Evolutionary conservation across 2,797 vertebrate genomes (phyloP).

Genomic region (Clamator glandarius): DNA sequence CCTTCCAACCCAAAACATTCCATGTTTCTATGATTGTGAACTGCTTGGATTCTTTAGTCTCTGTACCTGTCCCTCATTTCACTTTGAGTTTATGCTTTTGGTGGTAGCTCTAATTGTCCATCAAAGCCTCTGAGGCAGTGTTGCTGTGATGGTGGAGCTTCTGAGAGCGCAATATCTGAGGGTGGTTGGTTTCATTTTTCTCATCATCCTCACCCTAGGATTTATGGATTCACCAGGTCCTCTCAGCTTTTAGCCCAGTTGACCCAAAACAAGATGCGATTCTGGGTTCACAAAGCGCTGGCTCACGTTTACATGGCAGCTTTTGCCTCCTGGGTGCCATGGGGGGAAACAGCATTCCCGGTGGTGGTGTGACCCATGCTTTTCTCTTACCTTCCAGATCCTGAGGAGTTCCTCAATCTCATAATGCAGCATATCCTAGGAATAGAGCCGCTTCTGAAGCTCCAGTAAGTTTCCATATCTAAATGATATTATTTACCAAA

Average conservation of each 20-base stretch:
- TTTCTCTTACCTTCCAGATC: constrained; percentile 77
- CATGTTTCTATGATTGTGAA: too few species aligned
- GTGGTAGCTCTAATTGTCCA: too few species aligned
- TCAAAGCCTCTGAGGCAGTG: neutral
- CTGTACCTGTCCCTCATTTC: too few species aligned
- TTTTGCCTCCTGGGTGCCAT: neutral
- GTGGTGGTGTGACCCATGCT: neutral
- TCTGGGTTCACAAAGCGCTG: rapidly evolving
- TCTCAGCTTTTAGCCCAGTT: neutral
- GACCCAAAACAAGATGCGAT: neutral
- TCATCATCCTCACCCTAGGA: neutral
- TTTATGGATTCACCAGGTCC: neutral
- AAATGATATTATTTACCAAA: neutral
- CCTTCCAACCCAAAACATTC: too few species aligned
- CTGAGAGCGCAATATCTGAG: neutral
- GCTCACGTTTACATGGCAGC: neutral
- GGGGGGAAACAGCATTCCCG: neutral
- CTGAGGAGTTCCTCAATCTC: constrained; percentile 91
- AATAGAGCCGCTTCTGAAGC: constrained; percentile 87
- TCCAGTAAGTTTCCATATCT: constrained; percentile 71
- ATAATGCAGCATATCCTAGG: constrained; percentile 89
- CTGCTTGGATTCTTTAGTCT: too few species aligned
- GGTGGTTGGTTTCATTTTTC: neutral
- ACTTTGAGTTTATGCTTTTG: too few species aligned
- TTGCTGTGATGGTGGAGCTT: neutral